phyloP scores from a whole-genome alignment of 2,797 vertebrate genomes.

The Peromyscus eremicus region DNA sequence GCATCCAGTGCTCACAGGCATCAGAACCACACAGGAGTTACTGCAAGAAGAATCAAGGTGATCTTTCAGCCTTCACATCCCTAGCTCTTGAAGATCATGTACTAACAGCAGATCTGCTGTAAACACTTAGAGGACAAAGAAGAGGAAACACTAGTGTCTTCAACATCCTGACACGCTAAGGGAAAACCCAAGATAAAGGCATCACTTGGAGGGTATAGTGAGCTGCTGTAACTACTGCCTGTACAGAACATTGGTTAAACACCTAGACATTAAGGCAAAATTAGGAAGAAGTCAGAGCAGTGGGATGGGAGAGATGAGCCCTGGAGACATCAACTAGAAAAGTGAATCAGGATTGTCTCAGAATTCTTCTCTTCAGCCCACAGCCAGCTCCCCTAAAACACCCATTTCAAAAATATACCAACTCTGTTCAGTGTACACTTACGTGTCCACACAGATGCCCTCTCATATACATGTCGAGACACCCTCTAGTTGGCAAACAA shows the following conservation, averaged over 20 bases:
- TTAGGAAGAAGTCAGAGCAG: constrained; percentile 76
- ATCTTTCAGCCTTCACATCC: background rate
- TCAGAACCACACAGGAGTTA: background rate
- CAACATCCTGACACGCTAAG: background rate
- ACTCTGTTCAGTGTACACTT: constrained; percentile 64
- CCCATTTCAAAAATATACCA: constrained; percentile 82
- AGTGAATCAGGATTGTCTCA: constrained; percentile 77
- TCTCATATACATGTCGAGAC: constrained; percentile 81
- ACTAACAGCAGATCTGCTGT: background rate
- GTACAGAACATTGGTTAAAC: constrained; percentile 1
- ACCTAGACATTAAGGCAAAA: constrained; percentile 1
- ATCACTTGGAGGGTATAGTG: background rate
- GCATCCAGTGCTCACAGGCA: background rate
- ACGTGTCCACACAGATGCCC: constrained; percentile 57
- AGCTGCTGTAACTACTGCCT: constrained; percentile 11
- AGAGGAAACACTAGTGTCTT: fast-evolving
- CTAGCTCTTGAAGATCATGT: background rate
- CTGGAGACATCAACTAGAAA: constrained; percentile 18
- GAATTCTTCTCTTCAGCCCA: constrained; percentile 80
- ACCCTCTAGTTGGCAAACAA: constrained; percentile 87
- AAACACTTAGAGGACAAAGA: background rate
- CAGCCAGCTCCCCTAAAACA: constrained; percentile 78
- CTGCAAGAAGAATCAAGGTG: background rate
- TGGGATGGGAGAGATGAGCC: background rate
- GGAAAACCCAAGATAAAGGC: background rate